Base-by-base conservation (phyloP, 1,140 invertebrate species). In the Danaus melanippus region DNA sequence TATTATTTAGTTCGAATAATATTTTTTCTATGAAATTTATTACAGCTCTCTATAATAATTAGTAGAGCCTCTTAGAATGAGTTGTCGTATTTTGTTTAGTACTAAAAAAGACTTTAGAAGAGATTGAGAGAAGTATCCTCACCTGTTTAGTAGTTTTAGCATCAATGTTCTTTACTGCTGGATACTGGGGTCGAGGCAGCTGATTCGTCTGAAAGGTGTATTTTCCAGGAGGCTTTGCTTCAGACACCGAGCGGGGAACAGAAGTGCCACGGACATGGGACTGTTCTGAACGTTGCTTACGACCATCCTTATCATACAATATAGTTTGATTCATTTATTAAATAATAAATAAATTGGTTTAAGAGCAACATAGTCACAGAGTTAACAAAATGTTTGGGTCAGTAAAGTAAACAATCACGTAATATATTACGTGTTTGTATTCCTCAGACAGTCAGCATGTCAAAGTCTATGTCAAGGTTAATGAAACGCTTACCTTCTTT, bases 121-220 rank as follows among this genome's bases (percentile, higher is more conserved):
- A 40, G 11, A 32, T 17, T 51, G 40, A 57, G 62, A 15, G 44
- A n/a, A 52, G 41, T 15, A 5, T 55, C 46, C 58, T 45, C 58
- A 87, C 90, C 58, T 94, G 94, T 81, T 95, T 95, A 32, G 92
- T 92, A 9, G 88, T 88, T 79, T 93, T 94, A 3, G 89, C 79
- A 53, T 93, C 92, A 32, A 89, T 89, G 43, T 91, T 81, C 60
- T 86, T 87, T 46, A 87, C 74, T 10, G 93, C 88, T 0, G 93
- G 92, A 59, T 90, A 92, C 69, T 94, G 92, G 0, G 93, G 93
- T 48, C 89, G 77, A 0, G 93, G 93, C 47, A 95, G 75, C 57
- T 93, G 91, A 48, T 90, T 92, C 6, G 92, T 91, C 51, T 93
- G 92, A 51, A 94, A 79, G 6, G 92, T 94, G 64, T 92, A 95